These are phyloP conservation scores for Otocyon megalotis DNA, from an alignment of 2,113 vertebrate genomes.

Conservation along the genomic window DNA sequence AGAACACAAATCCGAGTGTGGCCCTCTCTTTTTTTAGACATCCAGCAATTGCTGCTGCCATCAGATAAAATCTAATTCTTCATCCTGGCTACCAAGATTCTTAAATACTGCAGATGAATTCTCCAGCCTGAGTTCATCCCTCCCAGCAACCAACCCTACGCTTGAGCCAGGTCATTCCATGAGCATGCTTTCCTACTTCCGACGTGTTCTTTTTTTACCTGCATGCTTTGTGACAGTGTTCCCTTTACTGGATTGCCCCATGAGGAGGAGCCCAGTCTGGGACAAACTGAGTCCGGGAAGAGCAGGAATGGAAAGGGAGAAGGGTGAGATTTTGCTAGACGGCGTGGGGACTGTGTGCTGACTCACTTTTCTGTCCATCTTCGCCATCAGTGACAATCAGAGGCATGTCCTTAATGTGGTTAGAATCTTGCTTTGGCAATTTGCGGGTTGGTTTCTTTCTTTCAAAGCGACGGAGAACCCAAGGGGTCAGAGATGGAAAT, in stretches of 20 bases:
- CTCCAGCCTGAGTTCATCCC: background rate
- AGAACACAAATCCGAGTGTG: background rate
- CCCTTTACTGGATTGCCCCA: background rate
- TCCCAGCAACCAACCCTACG: background rate
- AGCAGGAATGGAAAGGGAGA: background rate
- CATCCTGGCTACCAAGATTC: background rate
- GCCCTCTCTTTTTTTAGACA: background rate
- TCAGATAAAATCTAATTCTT: background rate
- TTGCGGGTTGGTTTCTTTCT: background rate
- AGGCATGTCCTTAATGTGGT: background rate
- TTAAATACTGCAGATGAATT: background rate
- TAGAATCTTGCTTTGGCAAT: background rate
- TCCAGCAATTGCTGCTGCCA: background rate
- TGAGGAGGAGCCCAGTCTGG: background rate
- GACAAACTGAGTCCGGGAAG: too few relatives aligned
- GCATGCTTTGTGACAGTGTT: background rate
- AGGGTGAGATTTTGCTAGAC: background rate
- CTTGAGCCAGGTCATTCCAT: background rate
- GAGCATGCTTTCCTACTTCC: background rate
- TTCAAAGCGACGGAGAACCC: slow-evolving; percentile 8
- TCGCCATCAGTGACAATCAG: background rate
- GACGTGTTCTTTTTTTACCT: too few relatives aligned
- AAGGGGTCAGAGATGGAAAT: background rate
- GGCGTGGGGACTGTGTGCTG: background rate
- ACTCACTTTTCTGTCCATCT: background rate